Base-by-base conservation (phyloP, 2,888 invertebrate species). In the Lepidochitona cinerea region DNA sequence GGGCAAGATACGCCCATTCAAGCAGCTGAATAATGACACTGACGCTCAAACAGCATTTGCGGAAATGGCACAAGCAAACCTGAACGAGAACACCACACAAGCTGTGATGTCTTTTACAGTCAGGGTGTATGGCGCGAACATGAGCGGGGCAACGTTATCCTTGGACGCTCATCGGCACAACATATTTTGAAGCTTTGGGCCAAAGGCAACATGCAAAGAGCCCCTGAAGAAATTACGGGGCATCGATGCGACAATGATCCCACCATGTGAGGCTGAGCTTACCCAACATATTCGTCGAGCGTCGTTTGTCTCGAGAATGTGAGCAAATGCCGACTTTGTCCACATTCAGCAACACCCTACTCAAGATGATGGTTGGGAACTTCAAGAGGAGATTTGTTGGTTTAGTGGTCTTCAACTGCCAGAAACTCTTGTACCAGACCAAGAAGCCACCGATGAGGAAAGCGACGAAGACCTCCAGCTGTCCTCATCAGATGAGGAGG, bases 1-100 rank as follows among this genome's bases (percentile, higher is more conserved):
- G 64, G 70, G 70, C n/a, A 70, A 70, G 37, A 18, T 59, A 36
- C 18, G 70, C 29, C 70, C 70, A 59, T 70, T 70, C 37, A 59
- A 37, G 64, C 29, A 35, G 36, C 37, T 70, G 59, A 36, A 59
- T 64, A 70, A 70, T 7, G 33, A 35, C 37, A 64, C 52, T n/a
- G 64, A 54, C 9, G 54, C 54, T n/a, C 54, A 54, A 54, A 54
- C 54, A 54, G 54, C 54, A 54, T 54, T 54, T 54, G 54, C 54
- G 23, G 54, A 54, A 54, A 54, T 23, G 54, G 54, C 54, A 23
- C 12, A 54, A 23, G 54, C n/a, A 54, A 54, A 54, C 26, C 54
- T 54, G 12, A 54, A 26, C 54, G 54, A 54, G 54, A 54, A 54
- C n/a, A n/a, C 54, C 23, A 54, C 54, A 12, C 54, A 54, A 23